Conservation (phyloP, 2,113 vertebrate species). For the Nymphicus hollandicus region DNA sequence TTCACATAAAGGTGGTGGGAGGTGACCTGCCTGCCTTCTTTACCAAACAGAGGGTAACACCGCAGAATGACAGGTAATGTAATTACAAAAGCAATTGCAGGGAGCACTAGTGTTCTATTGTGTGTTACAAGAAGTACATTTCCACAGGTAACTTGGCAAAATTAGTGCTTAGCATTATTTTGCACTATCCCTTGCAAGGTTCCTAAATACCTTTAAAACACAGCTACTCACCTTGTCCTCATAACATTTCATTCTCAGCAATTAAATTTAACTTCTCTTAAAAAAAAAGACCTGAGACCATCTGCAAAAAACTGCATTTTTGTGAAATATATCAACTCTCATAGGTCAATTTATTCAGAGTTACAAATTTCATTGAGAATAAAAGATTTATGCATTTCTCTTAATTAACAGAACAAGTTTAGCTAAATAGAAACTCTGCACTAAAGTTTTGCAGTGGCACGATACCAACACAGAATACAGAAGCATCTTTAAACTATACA, state of each 20-base stretch:
- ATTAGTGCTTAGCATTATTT: neutral
- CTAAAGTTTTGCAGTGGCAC: constrained; percentile 77
- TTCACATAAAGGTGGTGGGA: neutral
- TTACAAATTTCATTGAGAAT: constrained; percentile 78
- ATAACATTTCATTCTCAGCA: neutral
- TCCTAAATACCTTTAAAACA: neutral
- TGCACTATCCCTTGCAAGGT: neutral
- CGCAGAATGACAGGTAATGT: rapidly evolving
- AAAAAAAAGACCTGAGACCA: constrained; percentile 30
- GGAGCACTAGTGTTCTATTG: neutral
- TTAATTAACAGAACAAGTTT: constrained; percentile 77
- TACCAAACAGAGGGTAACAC: neutral
- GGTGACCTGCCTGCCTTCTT: neutral
- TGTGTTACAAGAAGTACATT: neutral
- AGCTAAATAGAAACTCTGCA: constrained; percentile 83
- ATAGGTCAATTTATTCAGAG: constrained; percentile 79
- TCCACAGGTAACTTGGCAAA: neutral
- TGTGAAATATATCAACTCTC: constrained; percentile 73
- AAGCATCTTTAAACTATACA: constrained; percentile 82
- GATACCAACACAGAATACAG: constrained; percentile 76
- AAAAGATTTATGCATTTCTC: constrained; percentile 81
- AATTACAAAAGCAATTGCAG: neutral
- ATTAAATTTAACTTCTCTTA: neutral
- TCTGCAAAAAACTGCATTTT: constrained; percentile 46
- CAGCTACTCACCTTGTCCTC: neutral